Evolutionary conservation across 2,797 vertebrate genomes (phyloP).

Genomic region (Falco cherrug): DNA sequence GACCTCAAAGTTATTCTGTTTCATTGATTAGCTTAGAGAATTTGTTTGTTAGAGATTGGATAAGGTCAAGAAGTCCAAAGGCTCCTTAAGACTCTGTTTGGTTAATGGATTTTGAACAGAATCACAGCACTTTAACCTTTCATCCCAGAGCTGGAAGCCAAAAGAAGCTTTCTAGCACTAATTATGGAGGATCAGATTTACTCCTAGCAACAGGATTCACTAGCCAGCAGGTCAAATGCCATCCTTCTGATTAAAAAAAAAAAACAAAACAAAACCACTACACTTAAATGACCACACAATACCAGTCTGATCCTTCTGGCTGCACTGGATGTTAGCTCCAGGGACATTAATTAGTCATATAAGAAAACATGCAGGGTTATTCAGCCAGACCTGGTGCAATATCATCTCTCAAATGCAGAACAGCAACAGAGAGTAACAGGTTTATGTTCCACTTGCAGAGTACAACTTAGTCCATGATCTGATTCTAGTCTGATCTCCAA

Average conservation of each 20-base stretch:
- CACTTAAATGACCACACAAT: not conserved
- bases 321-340: not conserved
- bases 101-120: slow-evolving; percentile 40
- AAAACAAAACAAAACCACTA: not conserved
- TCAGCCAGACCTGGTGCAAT: not conserved
- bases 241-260: not conserved
- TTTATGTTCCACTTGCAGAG: accelerated
- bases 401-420: not conserved
- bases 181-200: not conserved
- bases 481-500: not conserved
- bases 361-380: not conserved
- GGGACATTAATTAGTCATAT: not conserved
- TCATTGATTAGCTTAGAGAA: slow-evolving; percentile 32
- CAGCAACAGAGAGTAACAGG: not conserved
- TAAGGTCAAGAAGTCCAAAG: slow-evolving; percentile 25
- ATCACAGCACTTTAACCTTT: not conserved
- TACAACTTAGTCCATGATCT: not conserved
- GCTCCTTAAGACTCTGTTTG: slow-evolving; percentile 39
- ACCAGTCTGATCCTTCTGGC: not conserved
- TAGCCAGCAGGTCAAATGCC: not conserved
- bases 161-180: not conserved
- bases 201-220: not conserved
- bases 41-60: slow-evolving; percentile 17
- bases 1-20: not conserved
- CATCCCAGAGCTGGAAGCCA: not conserved